Evolutionary conservation across 92 coral and sea anemone species (phyloP).

Genomic region (Epizoanthus rinbou): DNA sequence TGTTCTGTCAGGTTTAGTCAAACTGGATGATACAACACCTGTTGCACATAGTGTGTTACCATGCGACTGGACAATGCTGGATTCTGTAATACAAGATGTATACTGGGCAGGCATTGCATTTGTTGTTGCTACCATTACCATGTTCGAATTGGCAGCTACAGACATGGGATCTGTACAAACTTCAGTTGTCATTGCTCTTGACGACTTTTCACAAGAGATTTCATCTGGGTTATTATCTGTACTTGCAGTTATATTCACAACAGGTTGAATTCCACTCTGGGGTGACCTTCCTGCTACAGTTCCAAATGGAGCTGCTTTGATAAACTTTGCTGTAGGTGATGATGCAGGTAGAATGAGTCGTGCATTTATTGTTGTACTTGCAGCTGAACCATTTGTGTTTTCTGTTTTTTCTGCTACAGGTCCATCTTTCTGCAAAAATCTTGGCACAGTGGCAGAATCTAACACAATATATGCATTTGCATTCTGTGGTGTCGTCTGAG

Average conservation of each 20-base stretch:
- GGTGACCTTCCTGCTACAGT: background rate
- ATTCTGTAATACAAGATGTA: background rate
- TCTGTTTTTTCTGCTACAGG: background rate
- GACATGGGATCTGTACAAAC: too few relatives aligned
- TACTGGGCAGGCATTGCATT: background rate
- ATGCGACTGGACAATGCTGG: background rate
- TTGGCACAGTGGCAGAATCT: constrained; percentile 25
- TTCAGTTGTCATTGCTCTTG: too few relatives aligned
- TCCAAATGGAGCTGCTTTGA: background rate
- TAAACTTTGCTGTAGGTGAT: background rate
- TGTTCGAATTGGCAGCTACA: too few relatives aligned
- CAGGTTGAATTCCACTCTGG: background rate
- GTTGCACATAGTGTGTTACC: background rate
- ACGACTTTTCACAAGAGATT: too few relatives aligned
- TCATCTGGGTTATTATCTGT: background rate
- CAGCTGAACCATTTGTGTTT: background rate
- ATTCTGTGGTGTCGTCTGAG: constrained; percentile 24
- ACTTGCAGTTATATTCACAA: background rate
- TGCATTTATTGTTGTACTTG: constrained; percentile 22
- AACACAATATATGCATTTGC: constrained; percentile 35
- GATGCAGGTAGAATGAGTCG: constrained; percentile 20
- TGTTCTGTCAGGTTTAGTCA: background rate
- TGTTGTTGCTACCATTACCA: background rate
- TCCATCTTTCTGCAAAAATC: constrained; percentile 11
- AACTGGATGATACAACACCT: background rate